phyloP scores from a whole-genome alignment of 2,113 vertebrate species.

The Ifrita kowaldi region DNA sequence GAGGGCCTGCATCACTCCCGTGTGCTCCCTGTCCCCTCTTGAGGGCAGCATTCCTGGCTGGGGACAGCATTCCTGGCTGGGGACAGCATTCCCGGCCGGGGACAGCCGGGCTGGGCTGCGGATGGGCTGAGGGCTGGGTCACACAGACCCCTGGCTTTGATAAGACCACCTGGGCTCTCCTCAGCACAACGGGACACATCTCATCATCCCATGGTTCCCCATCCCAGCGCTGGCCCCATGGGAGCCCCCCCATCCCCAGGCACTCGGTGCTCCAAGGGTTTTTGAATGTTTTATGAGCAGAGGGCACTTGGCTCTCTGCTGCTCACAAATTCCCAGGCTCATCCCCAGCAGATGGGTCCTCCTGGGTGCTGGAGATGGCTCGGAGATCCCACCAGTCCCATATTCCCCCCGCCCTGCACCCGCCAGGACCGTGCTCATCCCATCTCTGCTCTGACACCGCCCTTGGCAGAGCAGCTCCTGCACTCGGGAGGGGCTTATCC shows the following conservation, averaged over 20 bases:
- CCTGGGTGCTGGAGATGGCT: not conserved
- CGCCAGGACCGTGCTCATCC: accelerated
- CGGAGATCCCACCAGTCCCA: not conserved
- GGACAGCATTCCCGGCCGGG: not conserved
- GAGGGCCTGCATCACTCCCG: not conserved
- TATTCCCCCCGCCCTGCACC: not conserved
- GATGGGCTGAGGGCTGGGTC: not conserved
- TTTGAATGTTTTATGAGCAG: not conserved
- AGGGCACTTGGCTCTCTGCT: not conserved
- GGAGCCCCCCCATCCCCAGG: not conserved
- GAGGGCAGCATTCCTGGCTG: not conserved
- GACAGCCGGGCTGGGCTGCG: not conserved
- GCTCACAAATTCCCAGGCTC: not conserved
- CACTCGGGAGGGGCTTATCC: not conserved
- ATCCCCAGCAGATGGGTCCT: not conserved
- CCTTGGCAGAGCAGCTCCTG: not conserved
- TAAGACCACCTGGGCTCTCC: not conserved
- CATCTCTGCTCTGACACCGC: accelerated
- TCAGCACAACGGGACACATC: not conserved
- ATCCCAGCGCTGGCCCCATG: not conserved
- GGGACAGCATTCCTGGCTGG: not conserved
- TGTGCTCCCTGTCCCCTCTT: not conserved
- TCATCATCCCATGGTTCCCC: not conserved
- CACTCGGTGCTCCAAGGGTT: not conserved
- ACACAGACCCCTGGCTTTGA: not conserved